Evolutionary conservation across 2,113 vertebrate species (phyloP), one percentile per base, ranked within the genome.

Genomic region (Macrotus californicus): DNA sequence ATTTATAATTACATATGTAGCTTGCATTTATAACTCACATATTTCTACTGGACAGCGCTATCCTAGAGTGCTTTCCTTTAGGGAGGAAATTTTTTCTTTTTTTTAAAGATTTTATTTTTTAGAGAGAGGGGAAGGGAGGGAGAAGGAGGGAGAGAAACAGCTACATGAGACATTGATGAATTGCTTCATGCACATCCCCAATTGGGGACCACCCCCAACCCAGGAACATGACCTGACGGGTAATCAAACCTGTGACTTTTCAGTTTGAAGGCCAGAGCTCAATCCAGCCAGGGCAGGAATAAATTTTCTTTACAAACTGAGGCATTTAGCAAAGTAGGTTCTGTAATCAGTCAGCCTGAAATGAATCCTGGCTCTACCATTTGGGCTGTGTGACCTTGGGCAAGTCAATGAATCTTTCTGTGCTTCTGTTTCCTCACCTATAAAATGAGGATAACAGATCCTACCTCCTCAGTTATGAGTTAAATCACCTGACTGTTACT

Each of bases 231-330:
- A 24, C 59, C 59, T 22, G 59, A 61, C 4, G 59, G 59, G 24
- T 61, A 61, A 61, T 29, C 13, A 3, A 64, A 29, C 61, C 29
- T 6, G 61, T 64, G 61, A 64, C 61, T 64, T 64, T 64, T 64
- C 12, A 3, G 61, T 13, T 31, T 31, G 29, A 29, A 29, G 29
- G 61, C 29, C 12, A 2, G 13, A 1, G 11, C 29, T 64, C 61
- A 64, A 31, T 64, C 59, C 61, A 64, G 61, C 61, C 61, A 64
- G 61, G 29, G 61, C 12, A 59, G 73, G 69, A 64, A 12, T 10
- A 96, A 56, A 64, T 93, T 86, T 96, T 92, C 48, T 93, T 93
- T 85, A 83, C 7, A 92, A 52, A 96, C 77, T 76, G 19, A 94
- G 15, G 50, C 67, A 89, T 85, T 96, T 89, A 89, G 31, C 77